phyloP scores from a whole-genome alignment of 1,140 invertebrate genomes.

The Eueides isabella region DNA sequence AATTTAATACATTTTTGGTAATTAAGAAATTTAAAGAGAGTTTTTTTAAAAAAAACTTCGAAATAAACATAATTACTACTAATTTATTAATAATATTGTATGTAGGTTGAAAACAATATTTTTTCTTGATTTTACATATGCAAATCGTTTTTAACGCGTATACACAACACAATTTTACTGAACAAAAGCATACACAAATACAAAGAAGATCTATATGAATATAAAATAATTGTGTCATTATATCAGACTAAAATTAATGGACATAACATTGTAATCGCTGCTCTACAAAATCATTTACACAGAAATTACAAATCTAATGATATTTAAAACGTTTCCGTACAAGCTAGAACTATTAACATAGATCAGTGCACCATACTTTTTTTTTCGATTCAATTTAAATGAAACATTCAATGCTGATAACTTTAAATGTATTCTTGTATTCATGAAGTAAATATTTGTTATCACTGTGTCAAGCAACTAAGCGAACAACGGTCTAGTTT shows the following conservation, averaged over 20 bases:
- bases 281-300: neutral
- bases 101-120: no score
- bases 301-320: neutral
- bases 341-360: neutral
- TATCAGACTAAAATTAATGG: neutral
- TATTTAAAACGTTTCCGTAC: slow-evolving; percentile 9
- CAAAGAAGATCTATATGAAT: neutral
- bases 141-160: no score
- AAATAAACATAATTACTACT: no score
- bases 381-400: neutral
- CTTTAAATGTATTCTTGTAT: neutral
- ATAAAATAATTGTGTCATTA: neutral
- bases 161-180: neutral
- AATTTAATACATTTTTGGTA: neutral
- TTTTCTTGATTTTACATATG: no score
- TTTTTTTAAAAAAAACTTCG: no score
- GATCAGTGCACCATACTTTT: neutral
- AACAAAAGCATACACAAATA: neutral
- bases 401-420: neutral
- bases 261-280: neutral
- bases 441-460: slow-evolving; percentile 11
- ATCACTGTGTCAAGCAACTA: slow-evolving; percentile 17
- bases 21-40: neutral
- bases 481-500: slow-evolving; percentile 25
- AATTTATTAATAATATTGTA: no score